Base-by-base conservation (phyloP, 2,888 invertebrate genomes). In the Mythimna ferrago region DNA sequence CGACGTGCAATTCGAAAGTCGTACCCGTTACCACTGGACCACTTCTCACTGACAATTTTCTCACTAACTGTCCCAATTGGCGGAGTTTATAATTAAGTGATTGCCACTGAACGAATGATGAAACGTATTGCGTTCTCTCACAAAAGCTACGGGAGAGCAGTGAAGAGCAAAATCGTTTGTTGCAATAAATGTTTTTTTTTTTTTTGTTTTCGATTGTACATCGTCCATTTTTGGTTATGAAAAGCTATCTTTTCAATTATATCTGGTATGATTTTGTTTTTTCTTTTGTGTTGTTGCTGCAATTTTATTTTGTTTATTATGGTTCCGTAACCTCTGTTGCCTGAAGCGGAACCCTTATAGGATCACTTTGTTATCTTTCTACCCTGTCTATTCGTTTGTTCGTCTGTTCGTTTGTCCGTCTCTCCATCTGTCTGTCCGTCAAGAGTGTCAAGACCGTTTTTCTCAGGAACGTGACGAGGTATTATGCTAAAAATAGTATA, bases 141-240 rank as follows among this genome's bases (percentile, higher is more conserved):
- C 63, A 60, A 78, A 44, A 51, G 19, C 67, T 44, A 67, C 73
- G 73, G 69, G 62, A 84, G 81, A 81, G 71, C 77, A 10, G 60
- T 67, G 57, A 61, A 70, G 64, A 26, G 64, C 32, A 72, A 84
- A 81, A 83, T 81, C 54, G 77, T 78, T 80, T 83, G 80, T 53
- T 67, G 35, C n/a, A 63, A 56, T 65, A n/a, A 51, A 82, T 63
- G 60, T 80, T 57, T 66, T 51, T 65, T 57, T 66, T 51, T 65
- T 66, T 66, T 44, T 26, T 26, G 26, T 26, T 61, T 73, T 53
- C 57, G 48, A 56, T 57, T 57, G 71, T 65, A 32, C 32, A 16
- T 66, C 41, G 56, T 79, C 53, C 38, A 21, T 71, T 78, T 72
- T 66, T 63, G 57, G 66, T 80, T 83, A 83, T 83, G 80, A 83